Base-by-base conservation (phyloP, 1,140 invertebrate genomes). In the Apolygus lucorum region DNA sequence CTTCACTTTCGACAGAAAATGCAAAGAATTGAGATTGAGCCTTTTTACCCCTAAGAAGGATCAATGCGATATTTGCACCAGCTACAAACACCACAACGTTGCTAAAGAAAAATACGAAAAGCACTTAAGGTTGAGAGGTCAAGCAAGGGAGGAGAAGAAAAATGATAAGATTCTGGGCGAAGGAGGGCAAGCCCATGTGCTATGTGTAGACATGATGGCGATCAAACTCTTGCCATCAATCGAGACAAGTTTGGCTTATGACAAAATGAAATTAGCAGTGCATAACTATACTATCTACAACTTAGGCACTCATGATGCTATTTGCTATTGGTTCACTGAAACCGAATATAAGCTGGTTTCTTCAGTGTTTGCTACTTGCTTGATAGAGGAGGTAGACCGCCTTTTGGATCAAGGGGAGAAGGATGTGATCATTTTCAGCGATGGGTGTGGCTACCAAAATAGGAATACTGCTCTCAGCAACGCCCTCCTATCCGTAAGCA, bases 201-300 rank as follows among this genome's bases (percentile, higher is more conserved):
- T 78, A n/a, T 76, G 74, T 17, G 73, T 74, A 64, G 79, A 80
- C 76, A 59, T 80, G 17, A 74, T 79, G 76, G 76, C 77, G 54
- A 78, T 81, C 22, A 77, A 79, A 72, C 63, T 79, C 28, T 74
- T 69, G 52, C 79, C 79, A 67, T 68, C 67, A 69, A 29, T 80
- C 29, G 75, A 77, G 73, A 75, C 76, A 63, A 62, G 78, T 74
- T 75, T 76, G 49, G 52, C 80, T 29, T 81, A 81, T 73, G 81
- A 77, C 73, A 81, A 79, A 75, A 78, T 74, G 13, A 82, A 81
- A 72, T 71, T 81, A 24, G 52, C 72, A 17, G 67, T 76, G 22
- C 78, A 81, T 74, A 82, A 82, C 74, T 81, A 78, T 69, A 79
- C 78, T 21, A 69, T 81, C 42, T 82, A 78, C 72, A 78, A 82